Evolutionary conservation across 2,113 vertebrate genomes (phyloP), one percentile per base, ranked within the genome.

Genomic region (Helogale parvula): DNA sequence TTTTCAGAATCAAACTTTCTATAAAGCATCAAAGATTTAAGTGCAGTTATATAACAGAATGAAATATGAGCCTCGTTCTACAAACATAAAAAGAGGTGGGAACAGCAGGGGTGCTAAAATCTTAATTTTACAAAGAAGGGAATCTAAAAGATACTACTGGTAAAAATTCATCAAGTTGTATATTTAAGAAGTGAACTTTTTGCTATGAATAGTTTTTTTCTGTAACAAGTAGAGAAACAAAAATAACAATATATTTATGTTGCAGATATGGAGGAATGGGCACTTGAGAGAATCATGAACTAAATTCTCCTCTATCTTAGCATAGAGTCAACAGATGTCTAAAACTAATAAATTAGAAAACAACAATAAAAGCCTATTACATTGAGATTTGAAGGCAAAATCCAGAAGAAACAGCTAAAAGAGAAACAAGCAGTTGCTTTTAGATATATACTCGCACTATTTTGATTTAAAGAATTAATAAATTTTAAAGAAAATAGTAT

Each of bases 341-440:
- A 45, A 91, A 94, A 92, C 29, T 23, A 82, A 93, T 41, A 86
- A 92, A 89, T 79, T 25, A 72, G 27, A 52, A 57, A 86, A 57
- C 14, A 77, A 54, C 5, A 65, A 81, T 47, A 35, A 89, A 79
- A 83, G 45, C 19, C 16, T 66, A n/a, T 89, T 69, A 35, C n/a
- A 76, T 0, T n/a, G 52, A 89, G 47, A 86, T 79, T 21, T 52
- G 19, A 82, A 69, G 47, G n/a, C 45, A 92, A n/a, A 1, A 63
- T 29, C 11, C 71, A 86, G 23, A 89, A 90, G 4, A 71, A 87
- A 71, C 1, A 89, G 33, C 33, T 77, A 89, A 86, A 85, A 63
- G 31, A 54, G 16, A 60, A 85, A 88, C 8, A 88, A 74, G 3
- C 12, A 41, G 33, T 50, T 33, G 47, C 17, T 79, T 79, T 79